Evolutionary conservation across 2,113 vertebrate species (phyloP).

Genomic region (Ivindomyrus marchei): DNA sequence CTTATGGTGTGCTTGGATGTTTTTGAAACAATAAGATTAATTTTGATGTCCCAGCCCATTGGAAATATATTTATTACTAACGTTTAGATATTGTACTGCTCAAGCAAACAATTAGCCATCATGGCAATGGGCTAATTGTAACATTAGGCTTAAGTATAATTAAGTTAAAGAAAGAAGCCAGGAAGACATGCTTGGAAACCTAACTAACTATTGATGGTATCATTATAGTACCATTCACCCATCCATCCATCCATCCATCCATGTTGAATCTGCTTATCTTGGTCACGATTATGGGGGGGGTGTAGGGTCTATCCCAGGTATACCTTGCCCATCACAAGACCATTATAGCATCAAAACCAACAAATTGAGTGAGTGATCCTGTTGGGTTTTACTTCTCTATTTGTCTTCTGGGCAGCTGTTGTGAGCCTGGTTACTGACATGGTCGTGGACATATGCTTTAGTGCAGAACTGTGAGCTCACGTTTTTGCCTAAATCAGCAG

Average conservation of each 20-base stretch:
- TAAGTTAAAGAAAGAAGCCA: neutral
- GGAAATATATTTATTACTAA: neutral
- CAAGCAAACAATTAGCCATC: neutral
- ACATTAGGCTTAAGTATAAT: neutral
- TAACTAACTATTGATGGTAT: neutral
- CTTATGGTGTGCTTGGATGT: neutral
- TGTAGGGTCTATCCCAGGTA: neutral
- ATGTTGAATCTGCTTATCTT: neutral
- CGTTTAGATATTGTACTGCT: neutral
- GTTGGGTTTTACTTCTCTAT: neutral
- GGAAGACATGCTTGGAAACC: neutral
- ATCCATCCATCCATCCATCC: neutral
- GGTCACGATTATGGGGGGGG: neutral
- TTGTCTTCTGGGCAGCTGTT: neutral
- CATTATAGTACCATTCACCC: neutral
- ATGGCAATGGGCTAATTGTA: neutral
- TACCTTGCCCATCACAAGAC: neutral
- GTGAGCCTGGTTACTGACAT: neutral
- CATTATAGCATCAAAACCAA: neutral
- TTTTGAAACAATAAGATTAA: neutral
- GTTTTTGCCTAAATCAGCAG: neutral
- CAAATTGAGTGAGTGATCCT: neutral
- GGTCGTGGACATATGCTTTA: neutral
- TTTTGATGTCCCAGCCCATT: neutral
- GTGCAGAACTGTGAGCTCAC: neutral